phyloP scores from a whole-genome alignment of 2,113 vertebrate species.

The Marmota monax region DNA sequence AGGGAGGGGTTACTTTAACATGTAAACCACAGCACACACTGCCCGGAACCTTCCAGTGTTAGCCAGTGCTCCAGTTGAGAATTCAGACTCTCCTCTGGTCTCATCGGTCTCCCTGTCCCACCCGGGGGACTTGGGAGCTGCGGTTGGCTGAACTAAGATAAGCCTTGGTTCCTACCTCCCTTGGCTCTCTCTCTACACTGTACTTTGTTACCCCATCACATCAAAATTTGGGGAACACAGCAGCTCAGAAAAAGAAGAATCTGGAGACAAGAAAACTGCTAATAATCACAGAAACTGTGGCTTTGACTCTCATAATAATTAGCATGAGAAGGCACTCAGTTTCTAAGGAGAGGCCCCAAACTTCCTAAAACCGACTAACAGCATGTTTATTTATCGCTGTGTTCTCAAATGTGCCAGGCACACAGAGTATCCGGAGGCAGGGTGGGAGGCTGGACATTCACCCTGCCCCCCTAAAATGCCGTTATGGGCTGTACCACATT shows the following conservation, averaged over 20 bases:
- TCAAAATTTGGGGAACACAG: fast-evolving
- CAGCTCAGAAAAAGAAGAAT: not conserved
- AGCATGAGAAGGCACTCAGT: not conserved
- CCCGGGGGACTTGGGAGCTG: too few species aligned
- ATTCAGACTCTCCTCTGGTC: too few species aligned
- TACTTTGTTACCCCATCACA: not conserved
- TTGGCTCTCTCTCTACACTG: too few species aligned
- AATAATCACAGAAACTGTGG: slow-evolving; percentile 2
- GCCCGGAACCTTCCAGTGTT: too few species aligned
- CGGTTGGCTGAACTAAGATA: not conserved
- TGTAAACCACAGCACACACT: too few species aligned
- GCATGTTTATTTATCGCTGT: not conserved
- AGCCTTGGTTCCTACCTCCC: too few species aligned
- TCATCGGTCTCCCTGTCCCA: too few species aligned
- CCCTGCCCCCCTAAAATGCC: not conserved
- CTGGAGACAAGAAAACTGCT: not conserved
- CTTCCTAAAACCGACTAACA: not conserved
- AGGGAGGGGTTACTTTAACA: too few species aligned
- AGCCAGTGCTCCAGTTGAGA: too few species aligned
- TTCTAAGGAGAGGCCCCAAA: not conserved
- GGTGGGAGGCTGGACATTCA: not conserved
- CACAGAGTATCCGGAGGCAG: not conserved
- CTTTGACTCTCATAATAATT: not conserved
- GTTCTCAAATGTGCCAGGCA: not conserved
- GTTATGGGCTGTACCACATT: not conserved